phyloP scores from a whole-genome alignment of 2,888 invertebrate genomes.

The Vandiemenella viatica region DNA sequence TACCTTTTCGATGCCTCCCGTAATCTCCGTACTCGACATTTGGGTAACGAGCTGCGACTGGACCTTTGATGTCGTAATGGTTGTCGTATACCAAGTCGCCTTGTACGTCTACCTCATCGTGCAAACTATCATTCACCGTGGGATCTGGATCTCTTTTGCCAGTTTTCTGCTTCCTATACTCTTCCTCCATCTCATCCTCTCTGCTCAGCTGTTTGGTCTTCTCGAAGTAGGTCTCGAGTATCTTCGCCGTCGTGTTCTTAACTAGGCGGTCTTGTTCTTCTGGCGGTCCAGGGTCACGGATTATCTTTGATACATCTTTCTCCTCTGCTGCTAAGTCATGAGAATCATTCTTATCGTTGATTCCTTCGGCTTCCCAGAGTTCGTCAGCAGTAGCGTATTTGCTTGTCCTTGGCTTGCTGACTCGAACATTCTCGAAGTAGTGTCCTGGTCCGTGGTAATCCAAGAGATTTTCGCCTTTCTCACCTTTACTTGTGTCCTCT shows the following conservation, averaged over 20 bases:
- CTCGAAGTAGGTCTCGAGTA: background rate
- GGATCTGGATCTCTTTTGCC: no score
- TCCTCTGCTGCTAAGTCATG: background rate
- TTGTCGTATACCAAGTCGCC: no score
- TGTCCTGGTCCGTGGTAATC: background rate
- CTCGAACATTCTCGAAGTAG: background rate
- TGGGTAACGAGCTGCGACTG: no score
- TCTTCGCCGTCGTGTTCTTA: background rate
- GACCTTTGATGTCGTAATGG: no score
- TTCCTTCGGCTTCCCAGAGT: background rate
- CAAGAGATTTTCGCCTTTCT: background rate
- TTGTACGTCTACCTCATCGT: no score
- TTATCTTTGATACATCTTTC: background rate
- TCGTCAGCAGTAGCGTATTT: background rate
- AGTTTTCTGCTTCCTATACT: background rate
- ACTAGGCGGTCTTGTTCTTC: background rate
- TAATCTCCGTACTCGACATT: no score
- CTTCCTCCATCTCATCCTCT: background rate
- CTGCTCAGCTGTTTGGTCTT: background rate
- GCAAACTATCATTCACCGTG: no score
- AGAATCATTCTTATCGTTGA: background rate
- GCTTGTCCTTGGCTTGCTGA: background rate
- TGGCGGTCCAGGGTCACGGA: background rate
- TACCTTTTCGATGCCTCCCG: no score
- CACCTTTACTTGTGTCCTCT: background rate